Evolutionary conservation across 1,140 invertebrate genomes (phyloP).

Genomic region (Batillaria attramentaria): DNA sequence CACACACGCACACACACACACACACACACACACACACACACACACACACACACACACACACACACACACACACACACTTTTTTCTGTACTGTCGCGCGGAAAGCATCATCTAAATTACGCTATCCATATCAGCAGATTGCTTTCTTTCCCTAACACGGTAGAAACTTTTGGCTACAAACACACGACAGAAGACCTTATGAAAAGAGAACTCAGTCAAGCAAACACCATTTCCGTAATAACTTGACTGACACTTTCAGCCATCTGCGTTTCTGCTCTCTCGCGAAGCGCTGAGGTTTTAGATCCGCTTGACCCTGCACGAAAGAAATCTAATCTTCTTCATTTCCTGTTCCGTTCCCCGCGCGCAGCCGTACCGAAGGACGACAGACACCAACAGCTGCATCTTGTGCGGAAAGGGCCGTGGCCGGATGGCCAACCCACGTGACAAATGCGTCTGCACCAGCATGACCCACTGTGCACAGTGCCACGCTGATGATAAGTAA

Average conservation of each 20-base stretch:
- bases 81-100: background rate
- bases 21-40: conserved; percentile 11
- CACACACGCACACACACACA: background rate
- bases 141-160: background rate
- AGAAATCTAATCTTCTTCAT: background rate
- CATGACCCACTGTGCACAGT: conserved; percentile 65
- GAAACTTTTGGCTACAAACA: background rate
- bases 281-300: background rate
- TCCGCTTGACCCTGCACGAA: background rate
- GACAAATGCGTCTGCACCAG: conserved; percentile 70
- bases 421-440: conserved; percentile 63
- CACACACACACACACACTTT: background rate
- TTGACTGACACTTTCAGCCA: background rate
- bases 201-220: background rate
- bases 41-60: background rate
- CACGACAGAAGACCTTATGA: background rate
- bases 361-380: conserved; percentile 66
- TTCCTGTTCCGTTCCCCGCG: background rate
- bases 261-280: background rate
- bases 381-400: conserved; percentile 70
- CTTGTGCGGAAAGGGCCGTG: conserved; percentile 67
- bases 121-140: background rate
- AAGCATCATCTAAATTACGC: background rate
- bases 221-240: background rate
- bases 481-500: conserved; percentile 67